Evolutionary conservation across 2,113 vertebrate species (phyloP).

Genomic region (Aviceda subcristata): DNA sequence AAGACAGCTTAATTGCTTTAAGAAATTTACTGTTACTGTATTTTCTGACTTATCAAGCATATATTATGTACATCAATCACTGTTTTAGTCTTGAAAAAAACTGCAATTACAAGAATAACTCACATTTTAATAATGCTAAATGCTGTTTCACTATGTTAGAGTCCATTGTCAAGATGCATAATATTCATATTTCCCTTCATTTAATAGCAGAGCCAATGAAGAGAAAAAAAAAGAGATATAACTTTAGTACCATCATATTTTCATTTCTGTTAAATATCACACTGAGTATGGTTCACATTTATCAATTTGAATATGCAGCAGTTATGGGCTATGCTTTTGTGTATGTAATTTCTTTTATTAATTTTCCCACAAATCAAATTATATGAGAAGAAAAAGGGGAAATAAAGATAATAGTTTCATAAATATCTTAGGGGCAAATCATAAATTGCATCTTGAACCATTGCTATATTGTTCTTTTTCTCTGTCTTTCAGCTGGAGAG

Average conservation of each 20-base stretch:
- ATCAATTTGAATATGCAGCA: slow-evolving; percentile 11
- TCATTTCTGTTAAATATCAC: slow-evolving; percentile 57
- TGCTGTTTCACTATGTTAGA: slow-evolving; percentile 8
- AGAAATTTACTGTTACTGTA: not conserved
- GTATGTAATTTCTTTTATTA: slow-evolving; percentile 44
- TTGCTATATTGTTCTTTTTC: not conserved
- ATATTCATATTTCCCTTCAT: slow-evolving; percentile 48
- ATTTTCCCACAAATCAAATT: slow-evolving; percentile 52
- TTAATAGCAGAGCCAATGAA: slow-evolving; percentile 10
- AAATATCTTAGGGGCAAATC: slow-evolving; percentile 23
- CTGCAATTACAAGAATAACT: slow-evolving; percentile 16
- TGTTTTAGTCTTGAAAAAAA: not conserved
- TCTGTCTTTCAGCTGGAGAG: not conserved
- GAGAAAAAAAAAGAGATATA: not conserved
- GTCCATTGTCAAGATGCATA: slow-evolving; percentile 5
- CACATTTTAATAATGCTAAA: slow-evolving; percentile 52
- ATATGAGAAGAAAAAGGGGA: not conserved
- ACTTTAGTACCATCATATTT: slow-evolving; percentile 40
- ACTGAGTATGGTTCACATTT: not conserved
- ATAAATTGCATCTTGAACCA: not conserved
- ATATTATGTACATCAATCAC: slow-evolving; percentile 28
- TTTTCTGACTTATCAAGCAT: slow-evolving; percentile 29
- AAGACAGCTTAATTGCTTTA: slow-evolving; percentile 9
- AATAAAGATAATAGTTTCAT: slow-evolving; percentile 40
- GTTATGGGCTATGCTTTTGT: slow-evolving; percentile 4